Conservation (phyloP, 1,140 invertebrate genomes). For the Brachionus calyciflorus region DNA sequence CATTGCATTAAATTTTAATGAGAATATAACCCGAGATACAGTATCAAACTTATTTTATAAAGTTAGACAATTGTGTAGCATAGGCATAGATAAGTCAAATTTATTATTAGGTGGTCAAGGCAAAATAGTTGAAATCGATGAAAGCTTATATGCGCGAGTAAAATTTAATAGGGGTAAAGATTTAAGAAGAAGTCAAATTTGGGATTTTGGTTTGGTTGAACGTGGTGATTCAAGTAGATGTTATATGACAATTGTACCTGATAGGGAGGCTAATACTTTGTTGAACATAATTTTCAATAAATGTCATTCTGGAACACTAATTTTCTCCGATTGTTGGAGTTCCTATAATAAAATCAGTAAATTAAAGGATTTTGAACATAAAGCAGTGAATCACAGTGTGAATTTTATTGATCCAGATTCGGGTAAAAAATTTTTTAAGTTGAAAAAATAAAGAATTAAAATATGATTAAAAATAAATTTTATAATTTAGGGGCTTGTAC, state of each 20-base stretch:
- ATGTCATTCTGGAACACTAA: not conserved
- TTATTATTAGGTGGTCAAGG: not conserved
- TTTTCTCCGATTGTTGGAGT: not conserved
- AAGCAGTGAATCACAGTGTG: not conserved
- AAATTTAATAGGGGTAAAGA: not conserved
- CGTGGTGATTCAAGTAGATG: not conserved
- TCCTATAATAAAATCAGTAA: not conserved
- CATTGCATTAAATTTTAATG: not conserved
- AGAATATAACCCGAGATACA: not conserved
- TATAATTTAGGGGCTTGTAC: not conserved
- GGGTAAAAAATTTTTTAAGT: not conserved
- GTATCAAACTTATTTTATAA: not conserved
- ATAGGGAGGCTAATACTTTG: not conserved
- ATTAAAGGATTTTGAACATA: not conserved
- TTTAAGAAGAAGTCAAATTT: not conserved
- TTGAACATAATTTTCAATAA: not conserved
- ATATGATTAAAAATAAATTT: not conserved
- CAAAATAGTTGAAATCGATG: too few relatives aligned
- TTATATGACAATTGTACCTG: not conserved
- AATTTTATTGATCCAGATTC: constrained; percentile 1
- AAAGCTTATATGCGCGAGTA: not conserved
- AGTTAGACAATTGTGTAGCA: not conserved
- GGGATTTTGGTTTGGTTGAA: not conserved
- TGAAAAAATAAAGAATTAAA: too few relatives aligned
- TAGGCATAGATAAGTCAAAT: not conserved